These are phyloP conservation scores for Agonopterix subpropinquella DNA, from an alignment of 2,888 invertebrate genomes.

Conservation along the genomic window DNA sequence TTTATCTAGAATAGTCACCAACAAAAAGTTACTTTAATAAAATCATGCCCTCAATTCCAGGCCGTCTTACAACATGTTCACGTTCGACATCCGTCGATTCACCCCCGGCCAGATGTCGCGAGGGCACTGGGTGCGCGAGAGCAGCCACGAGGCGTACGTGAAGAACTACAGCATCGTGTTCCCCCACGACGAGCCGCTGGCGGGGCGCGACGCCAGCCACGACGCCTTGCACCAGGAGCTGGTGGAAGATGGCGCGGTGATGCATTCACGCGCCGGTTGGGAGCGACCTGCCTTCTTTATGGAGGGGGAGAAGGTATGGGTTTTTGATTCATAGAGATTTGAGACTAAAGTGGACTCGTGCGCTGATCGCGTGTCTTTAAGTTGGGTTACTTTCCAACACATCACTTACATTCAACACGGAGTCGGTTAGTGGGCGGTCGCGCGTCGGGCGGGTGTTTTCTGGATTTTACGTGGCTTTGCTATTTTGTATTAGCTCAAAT, in stretches of 20 bases:
- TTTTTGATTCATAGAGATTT: neutral
- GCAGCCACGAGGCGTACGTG: conserved; percentile 93
- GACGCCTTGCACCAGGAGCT: conserved; percentile 76
- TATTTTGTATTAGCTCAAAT: too few relatives aligned
- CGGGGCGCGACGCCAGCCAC: conserved; percentile 79
- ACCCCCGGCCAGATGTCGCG: conserved; percentile 82
- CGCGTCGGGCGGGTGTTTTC: too few relatives aligned
- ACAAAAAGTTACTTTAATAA: too few relatives aligned
- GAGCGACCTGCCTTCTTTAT: conserved; percentile 91
- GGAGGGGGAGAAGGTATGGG: conserved; percentile 48
- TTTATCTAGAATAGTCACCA: too few relatives aligned
- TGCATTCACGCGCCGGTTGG: conserved; percentile 92
- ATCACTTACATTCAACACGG: too few relatives aligned
- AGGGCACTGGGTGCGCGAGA: conserved; percentile 84
- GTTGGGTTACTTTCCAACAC: too few relatives aligned
- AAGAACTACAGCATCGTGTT: conserved; percentile 87
- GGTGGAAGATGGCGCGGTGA: conserved; percentile 86
- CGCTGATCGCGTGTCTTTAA: too few relatives aligned
- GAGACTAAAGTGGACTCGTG: too few relatives aligned
- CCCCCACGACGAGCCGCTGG: conserved; percentile 88
- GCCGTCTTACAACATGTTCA: conserved; percentile 90
- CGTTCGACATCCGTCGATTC: conserved; percentile 90
- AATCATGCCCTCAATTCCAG: conserved; percentile 34
- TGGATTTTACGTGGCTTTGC: too few relatives aligned
- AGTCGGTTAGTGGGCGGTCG: too few relatives aligned